phyloP scores from a whole-genome alignment of 1,140 invertebrate species.

The Drosophila setifemur region DNA sequence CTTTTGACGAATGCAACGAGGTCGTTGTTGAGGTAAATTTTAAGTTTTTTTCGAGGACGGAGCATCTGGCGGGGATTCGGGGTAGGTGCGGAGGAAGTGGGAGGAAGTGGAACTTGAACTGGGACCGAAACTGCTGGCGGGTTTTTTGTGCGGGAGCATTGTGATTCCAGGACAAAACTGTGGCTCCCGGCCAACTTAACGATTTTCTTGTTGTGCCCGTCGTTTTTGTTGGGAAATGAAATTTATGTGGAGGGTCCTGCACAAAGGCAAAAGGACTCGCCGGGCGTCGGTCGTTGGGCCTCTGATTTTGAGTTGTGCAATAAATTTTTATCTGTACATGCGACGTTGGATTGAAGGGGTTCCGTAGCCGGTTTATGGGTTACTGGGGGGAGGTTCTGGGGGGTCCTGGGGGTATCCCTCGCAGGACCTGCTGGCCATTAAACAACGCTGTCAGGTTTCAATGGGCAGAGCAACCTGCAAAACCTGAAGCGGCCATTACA shows the following conservation, averaged over 20 bases:
- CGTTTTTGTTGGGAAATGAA: slow-evolving; percentile 41
- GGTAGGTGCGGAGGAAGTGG: background rate
- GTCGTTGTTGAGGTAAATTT: slow-evolving; percentile 30
- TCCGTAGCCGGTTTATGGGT: background rate
- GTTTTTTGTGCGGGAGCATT: slow-evolving; percentile 9
- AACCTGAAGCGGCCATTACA: slow-evolving; percentile 68
- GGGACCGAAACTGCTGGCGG: background rate
- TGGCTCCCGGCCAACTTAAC: slow-evolving; percentile 58
- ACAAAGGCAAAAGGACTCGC: slow-evolving; percentile 31
- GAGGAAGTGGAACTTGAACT: background rate
- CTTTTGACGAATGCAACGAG: slow-evolving; percentile 72
- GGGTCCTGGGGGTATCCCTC: background rate
- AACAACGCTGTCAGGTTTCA: slow-evolving; percentile 75
- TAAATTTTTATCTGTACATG: slow-evolving; percentile 80
- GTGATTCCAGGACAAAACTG: slow-evolving; percentile 45
- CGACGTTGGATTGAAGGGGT: slow-evolving; percentile 41
- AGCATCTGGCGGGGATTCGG: too few species aligned
- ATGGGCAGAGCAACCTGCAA: slow-evolving; percentile 31
- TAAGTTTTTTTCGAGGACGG: too few species aligned
- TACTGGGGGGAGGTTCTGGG: too few species aligned
- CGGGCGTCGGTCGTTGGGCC: slow-evolving; percentile 1
- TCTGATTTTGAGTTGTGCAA: slow-evolving; percentile 79
- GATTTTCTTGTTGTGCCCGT: slow-evolving; percentile 54
- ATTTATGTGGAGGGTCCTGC: slow-evolving; percentile 39
- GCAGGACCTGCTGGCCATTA: slow-evolving; percentile 54